Conservation (phyloP, 2,797 vertebrate species). For the Hemitrygon akajei region DNA sequence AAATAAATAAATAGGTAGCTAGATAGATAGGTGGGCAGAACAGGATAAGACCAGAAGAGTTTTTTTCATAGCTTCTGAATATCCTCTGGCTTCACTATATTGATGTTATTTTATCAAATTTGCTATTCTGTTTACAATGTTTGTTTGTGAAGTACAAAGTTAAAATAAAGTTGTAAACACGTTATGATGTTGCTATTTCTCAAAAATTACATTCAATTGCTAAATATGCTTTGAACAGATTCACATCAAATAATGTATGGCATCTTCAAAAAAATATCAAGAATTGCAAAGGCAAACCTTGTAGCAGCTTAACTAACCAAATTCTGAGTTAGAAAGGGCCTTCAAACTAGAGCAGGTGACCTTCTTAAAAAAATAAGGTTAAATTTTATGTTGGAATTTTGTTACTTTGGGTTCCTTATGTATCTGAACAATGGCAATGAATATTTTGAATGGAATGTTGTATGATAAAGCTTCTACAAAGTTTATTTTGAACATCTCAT, state of each 20-base stretch:
- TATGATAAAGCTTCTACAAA: background rate
- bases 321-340: background rate
- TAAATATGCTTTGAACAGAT: background rate
- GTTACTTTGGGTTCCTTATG: background rate
- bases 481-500: background rate
- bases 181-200: no score
- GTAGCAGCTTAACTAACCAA: background rate
- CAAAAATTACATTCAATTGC: background rate
- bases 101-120: background rate
- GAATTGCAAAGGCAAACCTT: background rate
- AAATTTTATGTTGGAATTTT: background rate
- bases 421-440: background rate
- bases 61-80: background rate
- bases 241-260: background rate
- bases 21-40: no score
- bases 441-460: background rate
- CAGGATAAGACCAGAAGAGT: no score
- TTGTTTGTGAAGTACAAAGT: background rate
- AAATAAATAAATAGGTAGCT: no score
- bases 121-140: background rate
- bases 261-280: background rate
- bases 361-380: background rate
- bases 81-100: background rate
- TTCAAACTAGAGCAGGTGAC: background rate
- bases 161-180: background rate